phyloP scores from a whole-genome alignment of 2,113 vertebrate genomes.

The Alexandromys fortis region DNA sequence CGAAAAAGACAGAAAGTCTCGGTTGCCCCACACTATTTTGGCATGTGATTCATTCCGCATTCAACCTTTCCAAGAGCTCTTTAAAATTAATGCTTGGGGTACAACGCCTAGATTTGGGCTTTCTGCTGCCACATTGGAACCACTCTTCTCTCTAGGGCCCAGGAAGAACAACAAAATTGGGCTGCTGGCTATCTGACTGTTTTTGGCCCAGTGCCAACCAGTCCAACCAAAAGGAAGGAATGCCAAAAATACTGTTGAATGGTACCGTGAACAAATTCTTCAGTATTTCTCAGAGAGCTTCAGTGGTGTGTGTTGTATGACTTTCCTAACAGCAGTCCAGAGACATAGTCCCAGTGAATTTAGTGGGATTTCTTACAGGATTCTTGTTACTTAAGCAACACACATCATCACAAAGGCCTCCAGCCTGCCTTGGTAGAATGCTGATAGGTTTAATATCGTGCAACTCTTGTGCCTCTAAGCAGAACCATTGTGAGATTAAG shows the following conservation, averaged over 20 bases:
- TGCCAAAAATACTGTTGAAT: neutral
- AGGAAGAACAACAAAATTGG: neutral
- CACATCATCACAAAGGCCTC: neutral
- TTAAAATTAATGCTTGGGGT: neutral
- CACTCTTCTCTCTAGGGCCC: neutral
- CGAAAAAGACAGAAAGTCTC: neutral
- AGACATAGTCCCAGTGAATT: neutral
- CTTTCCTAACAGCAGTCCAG: neutral
- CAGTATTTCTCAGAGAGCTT: neutral
- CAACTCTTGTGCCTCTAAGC: neutral
- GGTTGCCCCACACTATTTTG: neutral
- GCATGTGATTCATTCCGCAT: neutral
- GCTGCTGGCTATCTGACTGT: neutral
- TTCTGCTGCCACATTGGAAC: neutral
- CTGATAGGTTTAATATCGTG: no score
- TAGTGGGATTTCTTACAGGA: neutral
- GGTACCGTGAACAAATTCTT: accelerated
- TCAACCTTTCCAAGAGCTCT: constrained; percentile 30
- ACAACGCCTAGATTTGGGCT: neutral
- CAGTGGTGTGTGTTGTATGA: neutral
- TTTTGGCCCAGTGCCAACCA: neutral
- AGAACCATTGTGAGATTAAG: neutral
- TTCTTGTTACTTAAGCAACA: neutral
- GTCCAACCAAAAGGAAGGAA: neutral
- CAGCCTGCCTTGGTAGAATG: neutral